phyloP scores from a whole-genome alignment of 2,888 invertebrate species.

The Limenitis camilla region DNA sequence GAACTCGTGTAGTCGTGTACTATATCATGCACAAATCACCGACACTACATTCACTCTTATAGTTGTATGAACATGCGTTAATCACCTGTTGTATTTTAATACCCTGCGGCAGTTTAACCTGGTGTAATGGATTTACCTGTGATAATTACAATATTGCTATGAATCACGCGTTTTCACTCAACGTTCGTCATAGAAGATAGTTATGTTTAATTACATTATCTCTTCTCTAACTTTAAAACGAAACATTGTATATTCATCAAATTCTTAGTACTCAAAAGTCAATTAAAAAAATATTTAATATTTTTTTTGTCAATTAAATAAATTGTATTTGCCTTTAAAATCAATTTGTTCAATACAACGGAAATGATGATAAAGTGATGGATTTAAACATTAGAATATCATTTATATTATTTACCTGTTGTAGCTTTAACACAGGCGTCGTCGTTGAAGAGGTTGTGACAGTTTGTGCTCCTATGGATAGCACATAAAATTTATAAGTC shows the following conservation, averaged over 20 bases:
- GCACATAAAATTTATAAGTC: neutral
- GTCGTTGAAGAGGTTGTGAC: slow-evolving; percentile 52
- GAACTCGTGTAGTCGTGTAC: neutral
- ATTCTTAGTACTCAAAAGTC: neutral
- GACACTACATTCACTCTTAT: slow-evolving; percentile 18
- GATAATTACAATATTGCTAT: slow-evolving; percentile 10
- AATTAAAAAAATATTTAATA: neutral
- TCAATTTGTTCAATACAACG: too few relatives aligned
- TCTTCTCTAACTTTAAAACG: too few relatives aligned
- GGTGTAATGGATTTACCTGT: slow-evolving; percentile 66
- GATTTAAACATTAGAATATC: neutral
- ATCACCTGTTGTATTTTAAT: slow-evolving; percentile 70
- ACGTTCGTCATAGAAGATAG: too few relatives aligned
- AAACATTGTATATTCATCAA: neutral
- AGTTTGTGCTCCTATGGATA: slow-evolving; percentile 47
- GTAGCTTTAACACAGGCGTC: slow-evolving; percentile 59
- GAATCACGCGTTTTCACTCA: too few relatives aligned
- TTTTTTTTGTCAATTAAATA: too few relatives aligned
- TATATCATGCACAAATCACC: slow-evolving; percentile 11
- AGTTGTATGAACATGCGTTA: slow-evolving; percentile 19
- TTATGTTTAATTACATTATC: too few relatives aligned
- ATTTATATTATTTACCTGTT: slow-evolving; percentile 46
- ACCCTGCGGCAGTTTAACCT: slow-evolving; percentile 66
- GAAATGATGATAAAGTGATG: too few relatives aligned
- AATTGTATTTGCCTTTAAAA: too few relatives aligned